Base-by-base conservation (phyloP, 2,888 invertebrate species). In the Panopea generosa region DNA sequence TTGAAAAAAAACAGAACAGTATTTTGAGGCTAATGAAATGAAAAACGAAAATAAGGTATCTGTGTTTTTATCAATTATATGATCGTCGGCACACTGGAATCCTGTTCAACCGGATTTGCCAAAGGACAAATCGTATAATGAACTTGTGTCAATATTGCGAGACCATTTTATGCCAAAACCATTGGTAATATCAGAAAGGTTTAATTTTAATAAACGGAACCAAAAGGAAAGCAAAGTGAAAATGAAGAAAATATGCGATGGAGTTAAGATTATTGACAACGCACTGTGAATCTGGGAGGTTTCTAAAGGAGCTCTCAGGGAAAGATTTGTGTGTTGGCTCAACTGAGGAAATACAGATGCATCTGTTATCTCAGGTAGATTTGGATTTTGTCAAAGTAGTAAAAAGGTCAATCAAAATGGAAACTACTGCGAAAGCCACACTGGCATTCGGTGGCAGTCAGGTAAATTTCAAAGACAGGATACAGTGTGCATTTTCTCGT, bases 181-280 rank as follows among this genome's bases (percentile, higher is more conserved):
- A 1, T 20, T 73, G n/a, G 33, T 52, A 2, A 66, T 72, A 55
- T 59, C 75, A 63, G 18, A n/a, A n/a, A n/a, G n/a, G n/a, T n/a
- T n/a, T n/a, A n/a, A n/a, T n/a, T 74, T 68, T 27, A 49, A 68
- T 22, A 62, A 62, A 68, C 33, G 68, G 3, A 68, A 68, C 24
- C 74, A 68, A 43, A 50, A 52, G 16, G 52, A 62, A 50, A 57
- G 74, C 6, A 68, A 24, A 61, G 14, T n/a, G 38, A 66, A 0
- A 11, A 22, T 7, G n/a, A n/a, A n/a, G n/a, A n/a, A 66, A 65
- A 16, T 76, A 76, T 57, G 61, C 66, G 1, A 67, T 53, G 4
- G 60, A 27, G 20, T 14, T 75, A 9, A 63, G 38, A 45, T 24
- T 47, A 6, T 38, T 67, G 1, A 27, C 62, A 16, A 27, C 16